Base-by-base conservation (phyloP, 2,888 invertebrate species). In the Eurytoma adleriae region DNA sequence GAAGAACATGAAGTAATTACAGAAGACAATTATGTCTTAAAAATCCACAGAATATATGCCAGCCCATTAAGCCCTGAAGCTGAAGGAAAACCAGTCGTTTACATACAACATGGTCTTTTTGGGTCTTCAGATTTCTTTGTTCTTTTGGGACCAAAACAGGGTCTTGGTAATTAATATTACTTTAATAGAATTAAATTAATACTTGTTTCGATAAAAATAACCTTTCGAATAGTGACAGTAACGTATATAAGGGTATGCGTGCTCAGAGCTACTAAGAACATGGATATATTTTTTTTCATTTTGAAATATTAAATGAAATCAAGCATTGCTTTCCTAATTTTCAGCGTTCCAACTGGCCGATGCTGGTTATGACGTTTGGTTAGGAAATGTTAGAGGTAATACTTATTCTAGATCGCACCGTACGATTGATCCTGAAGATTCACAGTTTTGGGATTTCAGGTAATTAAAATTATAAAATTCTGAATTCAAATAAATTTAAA, bases 381-480 rank as follows among this genome's bases (percentile, higher is more conserved):
- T 73, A 7, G 73, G 73, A 64, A 73, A 73, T 54, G 64, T 59
- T 16, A 73, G 73, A 54, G 73, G 73, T 3, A 73, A 52, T n/a
- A n/a, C 62, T 14, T 73, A 62, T 20, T 73, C 73, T 16, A 50
- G 54, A 30, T 24, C 30, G 7, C 73, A 73, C 48, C 12, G 4
- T 18, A 30, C 14, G 24, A 12, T 16, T 18, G 20, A 30, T 4
- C 30, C 73, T 2, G 5, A 52, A n/a, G 18, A 62, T 27, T 18
- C 50, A 3, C 0, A 3, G 0, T 73, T 73, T 48, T 64, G 73
- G 73, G 24, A 62, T 62, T 73, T 73, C 30, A 73, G 73, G 73
- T 73, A 71, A 50, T 12, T 18, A 7, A 18, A 18, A 16, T 57
- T 18, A 18, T 16, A 16, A 57, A 16, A 57, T 18, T 16, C 16